These are phyloP conservation scores for Spicauda simplicius DNA, from an alignment of 2,888 invertebrate genomes.

Conservation along the genomic window DNA sequence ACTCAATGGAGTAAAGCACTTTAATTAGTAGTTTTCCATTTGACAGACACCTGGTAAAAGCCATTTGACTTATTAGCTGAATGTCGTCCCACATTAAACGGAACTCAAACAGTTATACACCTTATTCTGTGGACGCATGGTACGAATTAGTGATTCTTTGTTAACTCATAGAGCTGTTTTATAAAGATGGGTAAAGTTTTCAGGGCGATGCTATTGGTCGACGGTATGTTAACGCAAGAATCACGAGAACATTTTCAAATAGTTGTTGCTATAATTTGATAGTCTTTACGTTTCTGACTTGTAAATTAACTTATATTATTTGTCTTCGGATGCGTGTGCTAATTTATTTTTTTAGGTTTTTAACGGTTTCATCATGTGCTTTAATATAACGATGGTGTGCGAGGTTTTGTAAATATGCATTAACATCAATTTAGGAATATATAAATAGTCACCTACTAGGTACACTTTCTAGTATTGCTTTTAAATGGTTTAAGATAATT, in stretches of 20 bases:
- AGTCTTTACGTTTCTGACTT: slow-evolving; percentile 73
- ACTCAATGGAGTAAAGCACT: slow-evolving; percentile 66
- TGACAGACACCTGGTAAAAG: slow-evolving; percentile 76
- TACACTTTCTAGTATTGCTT: no score
- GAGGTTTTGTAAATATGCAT: slow-evolving; percentile 50
- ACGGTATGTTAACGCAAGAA: slow-evolving; percentile 69
- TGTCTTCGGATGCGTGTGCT: slow-evolving; percentile 73
- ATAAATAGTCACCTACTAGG: no score
- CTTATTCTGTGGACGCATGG: slow-evolving; percentile 56
- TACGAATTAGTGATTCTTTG: slow-evolving; percentile 50
- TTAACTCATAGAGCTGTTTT: slow-evolving; percentile 55
- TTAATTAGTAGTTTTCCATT: slow-evolving; percentile 82
- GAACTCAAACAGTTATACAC: slow-evolving; percentile 52
- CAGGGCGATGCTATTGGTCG: slow-evolving; percentile 69
- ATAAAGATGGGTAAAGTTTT: slow-evolving; percentile 64
- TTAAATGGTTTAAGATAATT: no score
- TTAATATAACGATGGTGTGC: slow-evolving; percentile 63
- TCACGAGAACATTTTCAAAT: slow-evolving; percentile 82
- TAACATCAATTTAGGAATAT: slow-evolving; percentile 22
- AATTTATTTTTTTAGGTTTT: slow-evolving; percentile 75
- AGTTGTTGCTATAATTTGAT: slow-evolving; percentile 76
- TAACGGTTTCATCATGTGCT: slow-evolving; percentile 78
- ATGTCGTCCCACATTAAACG: slow-evolving; percentile 50
- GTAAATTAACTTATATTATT: slow-evolving; percentile 78
- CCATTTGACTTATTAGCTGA: slow-evolving; percentile 69